Evolutionary conservation across 2,797 vertebrate genomes (phyloP).

Genomic region (Acestrorhynchus altus): DNA sequence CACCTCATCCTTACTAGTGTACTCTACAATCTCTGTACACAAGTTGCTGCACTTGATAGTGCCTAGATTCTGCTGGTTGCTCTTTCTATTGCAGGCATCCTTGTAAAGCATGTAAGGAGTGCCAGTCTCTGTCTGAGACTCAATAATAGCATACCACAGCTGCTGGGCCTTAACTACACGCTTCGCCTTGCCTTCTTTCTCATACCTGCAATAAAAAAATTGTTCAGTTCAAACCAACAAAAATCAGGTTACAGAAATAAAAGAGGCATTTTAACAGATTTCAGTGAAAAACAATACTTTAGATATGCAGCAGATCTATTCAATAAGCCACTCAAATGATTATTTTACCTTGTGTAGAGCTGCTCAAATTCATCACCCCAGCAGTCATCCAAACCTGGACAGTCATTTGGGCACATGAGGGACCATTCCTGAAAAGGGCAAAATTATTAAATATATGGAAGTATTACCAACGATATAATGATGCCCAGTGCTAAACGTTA

Average conservation of each 20-base stretch:
- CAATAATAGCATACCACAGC: slow-evolving; percentile 95
- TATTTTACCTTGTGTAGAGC: slow-evolving; percentile 84
- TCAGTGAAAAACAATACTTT: background rate
- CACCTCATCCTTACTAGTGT: slow-evolving; percentile 92
- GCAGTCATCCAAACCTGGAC: slow-evolving; percentile 92
- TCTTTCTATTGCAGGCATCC: slow-evolving; percentile 96
- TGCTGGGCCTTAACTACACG: slow-evolving; percentile 94
- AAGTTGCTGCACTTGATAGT: slow-evolving; percentile 98
- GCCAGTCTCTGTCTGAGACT: slow-evolving; percentile 97
- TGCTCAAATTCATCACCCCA: slow-evolving; percentile 98
- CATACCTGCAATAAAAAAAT: slow-evolving; percentile 77
- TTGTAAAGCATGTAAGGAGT: slow-evolving; percentile 99
- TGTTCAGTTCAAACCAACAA: background rate
- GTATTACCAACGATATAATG: no score
- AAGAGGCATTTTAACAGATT: background rate
- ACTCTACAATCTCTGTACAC: slow-evolving; percentile 96
- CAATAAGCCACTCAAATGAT: no score
- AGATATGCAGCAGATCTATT: background rate
- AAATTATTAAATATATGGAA: background rate
- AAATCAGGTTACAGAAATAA: no score
- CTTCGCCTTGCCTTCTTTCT: slow-evolving; percentile 86
- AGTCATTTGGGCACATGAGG: slow-evolving; percentile 95
- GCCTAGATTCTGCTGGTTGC: slow-evolving; percentile 97
- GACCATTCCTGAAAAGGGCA: slow-evolving; percentile 87
- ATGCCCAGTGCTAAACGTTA: no score